Evolutionary conservation across 1,140 invertebrate species (phyloP).

Genomic region (Macrobrachium rosenbergii): DNA sequence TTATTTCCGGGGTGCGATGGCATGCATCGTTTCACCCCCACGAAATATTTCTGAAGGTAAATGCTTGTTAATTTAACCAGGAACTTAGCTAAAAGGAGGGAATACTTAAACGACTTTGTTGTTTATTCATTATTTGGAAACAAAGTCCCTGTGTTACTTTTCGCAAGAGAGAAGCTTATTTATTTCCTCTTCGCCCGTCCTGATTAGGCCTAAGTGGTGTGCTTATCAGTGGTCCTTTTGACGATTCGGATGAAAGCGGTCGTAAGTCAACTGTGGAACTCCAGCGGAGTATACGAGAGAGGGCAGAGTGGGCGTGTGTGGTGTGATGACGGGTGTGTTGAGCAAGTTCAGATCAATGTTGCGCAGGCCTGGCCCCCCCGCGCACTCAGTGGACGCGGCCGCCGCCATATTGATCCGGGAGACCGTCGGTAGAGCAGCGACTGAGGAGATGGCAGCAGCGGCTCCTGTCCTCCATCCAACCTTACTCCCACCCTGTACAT

Average conservation of each 20-base stretch:
- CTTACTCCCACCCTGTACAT: slow-evolving; percentile 2
- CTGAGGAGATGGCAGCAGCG: slow-evolving; percentile 51
- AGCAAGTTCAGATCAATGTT: slow-evolving; percentile 50
- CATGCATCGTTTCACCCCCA: no score
- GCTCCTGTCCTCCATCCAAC: slow-evolving; percentile 23
- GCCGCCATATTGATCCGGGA: slow-evolving; percentile 60
- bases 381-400: slow-evolving; percentile 53
- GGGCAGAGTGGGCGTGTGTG: slow-evolving; percentile 42
- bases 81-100: no score
- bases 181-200: no score
- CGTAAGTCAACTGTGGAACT: background rate
- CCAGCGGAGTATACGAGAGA: background rate
- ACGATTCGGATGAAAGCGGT: slow-evolving; percentile 1
- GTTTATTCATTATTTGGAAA: no score
- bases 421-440: slow-evolving; percentile 45
- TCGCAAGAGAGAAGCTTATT: no score
- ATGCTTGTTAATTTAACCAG: no score
- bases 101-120: no score
- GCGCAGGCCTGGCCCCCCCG: slow-evolving; percentile 54
- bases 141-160: no score
- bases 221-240: no score
- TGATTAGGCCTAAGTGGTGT: no score
- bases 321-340: slow-evolving; percentile 35
- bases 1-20: no score
- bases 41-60: no score